A percentile compares a stretch with the other conserved stretches of the same genome.
Evolutionary conservation across 2,888 invertebrate species (phyloP).

Genomic region (Latrodectus hesperus): DNA sequence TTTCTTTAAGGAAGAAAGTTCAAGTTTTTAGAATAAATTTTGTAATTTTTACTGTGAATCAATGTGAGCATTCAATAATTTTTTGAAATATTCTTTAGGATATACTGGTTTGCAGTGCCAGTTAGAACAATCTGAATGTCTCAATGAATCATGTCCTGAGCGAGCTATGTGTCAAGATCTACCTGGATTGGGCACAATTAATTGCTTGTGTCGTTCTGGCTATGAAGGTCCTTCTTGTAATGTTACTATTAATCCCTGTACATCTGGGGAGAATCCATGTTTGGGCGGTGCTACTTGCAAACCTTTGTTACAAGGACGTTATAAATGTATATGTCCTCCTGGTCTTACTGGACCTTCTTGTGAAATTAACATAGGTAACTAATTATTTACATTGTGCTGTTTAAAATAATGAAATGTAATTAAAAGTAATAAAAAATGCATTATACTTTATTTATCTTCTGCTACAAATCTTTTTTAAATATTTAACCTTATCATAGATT

Average conservation of each 20-base stretch:
- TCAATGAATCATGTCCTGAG: constrained; percentile 92
- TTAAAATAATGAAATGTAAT: no score
- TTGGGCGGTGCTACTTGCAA: constrained; percentile 91
- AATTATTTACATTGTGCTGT: no score
- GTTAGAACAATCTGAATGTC: constrained; percentile 91
- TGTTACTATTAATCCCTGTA: constrained; percentile 82
- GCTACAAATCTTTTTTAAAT: neutral
- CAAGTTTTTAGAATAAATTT: no score
- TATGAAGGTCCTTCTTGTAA: constrained; percentile 95
- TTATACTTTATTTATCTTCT: neutral
- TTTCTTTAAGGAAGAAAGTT: no score
- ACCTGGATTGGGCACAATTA: constrained; percentile 86
- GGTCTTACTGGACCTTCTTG: constrained; percentile 99
- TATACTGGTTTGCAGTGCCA: constrained; percentile 96
- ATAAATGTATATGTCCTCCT: constrained; percentile 94
- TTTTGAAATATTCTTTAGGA: constrained; percentile 74
- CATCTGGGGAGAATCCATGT: constrained; percentile 91
- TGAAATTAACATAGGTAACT: constrained; percentile 82
- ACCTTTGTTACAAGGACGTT: constrained; percentile 88
- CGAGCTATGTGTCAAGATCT: constrained; percentile 98
- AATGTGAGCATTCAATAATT: no score
- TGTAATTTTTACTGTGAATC: no score
- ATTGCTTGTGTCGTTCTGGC: constrained; percentile 94
- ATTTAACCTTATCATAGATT: neutral
- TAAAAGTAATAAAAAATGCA: neutral